Evolutionary conservation across 2,888 invertebrate species (phyloP).

Genomic region (Mesochorus sp.): DNA sequence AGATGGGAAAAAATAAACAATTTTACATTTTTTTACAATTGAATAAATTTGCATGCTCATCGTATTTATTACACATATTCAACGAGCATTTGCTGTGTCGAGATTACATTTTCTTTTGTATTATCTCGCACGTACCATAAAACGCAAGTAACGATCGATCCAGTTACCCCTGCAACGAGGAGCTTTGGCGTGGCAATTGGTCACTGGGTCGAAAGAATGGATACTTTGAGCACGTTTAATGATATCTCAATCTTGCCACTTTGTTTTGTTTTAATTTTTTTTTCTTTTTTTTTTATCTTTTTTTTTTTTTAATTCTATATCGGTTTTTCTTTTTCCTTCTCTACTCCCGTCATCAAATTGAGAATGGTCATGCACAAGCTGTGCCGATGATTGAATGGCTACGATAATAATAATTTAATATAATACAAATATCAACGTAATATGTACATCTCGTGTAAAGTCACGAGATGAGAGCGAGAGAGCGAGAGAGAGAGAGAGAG

Average conservation of each 20-base stretch:
- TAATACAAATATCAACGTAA: constrained; percentile 76
- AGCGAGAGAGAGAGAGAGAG: constrained; percentile 17
- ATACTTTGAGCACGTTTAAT: constrained; percentile 24
- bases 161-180: constrained; percentile 7
- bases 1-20: background rate
- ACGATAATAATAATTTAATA: constrained; percentile 78
- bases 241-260: constrained; percentile 36
- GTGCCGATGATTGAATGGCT: constrained; percentile 58
- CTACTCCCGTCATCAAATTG: constrained; percentile 40
- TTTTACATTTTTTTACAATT: background rate
- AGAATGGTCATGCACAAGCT: constrained; percentile 35
- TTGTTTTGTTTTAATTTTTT: constrained; percentile 26
- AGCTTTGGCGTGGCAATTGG: constrained; percentile 2
- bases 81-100: constrained; percentile 45
- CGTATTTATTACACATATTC: constrained; percentile 51
- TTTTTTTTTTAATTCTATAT: constrained; percentile 3
- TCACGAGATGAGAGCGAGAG: constrained; percentile 49
- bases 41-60: constrained; percentile 43
- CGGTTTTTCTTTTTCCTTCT: constrained; percentile 28
- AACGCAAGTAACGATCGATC: constrained; percentile 53
- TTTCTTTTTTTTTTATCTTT: constrained; percentile 19
- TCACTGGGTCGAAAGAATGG: constrained; percentile 17
- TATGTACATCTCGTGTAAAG: constrained; percentile 65
- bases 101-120: constrained; percentile 25
- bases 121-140: constrained; percentile 12